phyloP scores from a whole-genome alignment of 2,888 invertebrate genomes.

The Tipula vernalis region DNA sequence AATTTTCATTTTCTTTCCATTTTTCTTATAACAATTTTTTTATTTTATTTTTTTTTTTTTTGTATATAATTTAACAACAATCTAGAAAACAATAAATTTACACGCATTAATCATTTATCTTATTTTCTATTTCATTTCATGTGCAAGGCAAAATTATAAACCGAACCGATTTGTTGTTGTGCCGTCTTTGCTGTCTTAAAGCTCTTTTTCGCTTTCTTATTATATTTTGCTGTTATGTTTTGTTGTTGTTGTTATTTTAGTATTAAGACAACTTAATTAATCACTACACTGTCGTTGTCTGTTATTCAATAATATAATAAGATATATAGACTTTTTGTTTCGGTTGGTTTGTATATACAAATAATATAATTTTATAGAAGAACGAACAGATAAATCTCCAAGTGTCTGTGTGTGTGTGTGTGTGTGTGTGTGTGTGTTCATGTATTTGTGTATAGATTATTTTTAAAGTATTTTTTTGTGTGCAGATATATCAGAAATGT shows the following conservation, averaged over 20 bases:
- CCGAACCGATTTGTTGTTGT: not conserved
- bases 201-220: not conserved
- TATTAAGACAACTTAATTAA: constrained; percentile 10
- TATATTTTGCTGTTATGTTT: not conserved
- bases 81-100: constrained; percentile 9
- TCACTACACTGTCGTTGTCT: constrained; percentile 8
- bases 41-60: not conserved
- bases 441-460: not conserved
- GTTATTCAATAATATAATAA: constrained; percentile 6
- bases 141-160: not conserved
- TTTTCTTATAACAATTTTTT: not conserved
- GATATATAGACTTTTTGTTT: not conserved
- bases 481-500: not conserved
- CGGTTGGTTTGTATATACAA: not conserved
- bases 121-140: constrained; percentile 6
- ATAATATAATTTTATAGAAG: not conserved
- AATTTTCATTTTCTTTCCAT: not conserved
- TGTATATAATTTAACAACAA: constrained; percentile 7
- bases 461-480: not conserved
- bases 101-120: constrained; percentile 10
- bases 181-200: not conserved
- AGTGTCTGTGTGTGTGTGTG: not conserved
- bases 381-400: not conserved
- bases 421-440: no score
- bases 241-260: not conserved